Conservation (phyloP, 2,113 vertebrate genomes). For the Suricata suricatta region DNA sequence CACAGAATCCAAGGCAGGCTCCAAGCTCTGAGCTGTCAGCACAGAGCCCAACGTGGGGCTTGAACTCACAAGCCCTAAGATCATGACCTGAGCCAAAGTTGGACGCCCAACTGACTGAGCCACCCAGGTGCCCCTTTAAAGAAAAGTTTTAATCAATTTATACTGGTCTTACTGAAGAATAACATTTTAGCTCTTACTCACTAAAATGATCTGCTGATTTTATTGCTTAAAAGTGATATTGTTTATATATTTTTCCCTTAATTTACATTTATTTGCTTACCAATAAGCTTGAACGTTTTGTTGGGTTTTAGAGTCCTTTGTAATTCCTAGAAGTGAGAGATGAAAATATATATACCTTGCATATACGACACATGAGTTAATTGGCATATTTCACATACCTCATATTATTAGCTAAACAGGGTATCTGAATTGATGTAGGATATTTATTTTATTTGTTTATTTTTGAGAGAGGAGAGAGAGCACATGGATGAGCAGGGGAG, state of each 20-base stretch:
- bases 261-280: neutral
- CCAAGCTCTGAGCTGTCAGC: no score
- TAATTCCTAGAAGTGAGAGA: neutral
- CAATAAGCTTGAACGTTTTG: neutral
- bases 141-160: neutral
- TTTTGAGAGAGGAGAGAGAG: no score
- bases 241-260: neutral
- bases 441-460: no score
- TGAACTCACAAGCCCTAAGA: no score
- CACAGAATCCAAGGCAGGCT: no score
- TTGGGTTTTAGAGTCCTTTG: neutral
- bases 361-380: neutral
- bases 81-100: no score
- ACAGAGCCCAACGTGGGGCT: no score
- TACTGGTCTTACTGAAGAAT: neutral
- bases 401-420: neutral
- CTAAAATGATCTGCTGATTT: neutral
- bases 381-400: neutral
- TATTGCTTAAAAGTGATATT: neutral
- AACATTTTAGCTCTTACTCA: neutral
- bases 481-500: no score
- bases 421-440: neutral
- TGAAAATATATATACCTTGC: neutral
- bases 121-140: neutral
- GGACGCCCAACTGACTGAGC: no score